Evolutionary conservation across 2,113 vertebrate genomes (phyloP), one percentile per base, ranked within the genome.

Genomic region (Zingel zingel): DNA sequence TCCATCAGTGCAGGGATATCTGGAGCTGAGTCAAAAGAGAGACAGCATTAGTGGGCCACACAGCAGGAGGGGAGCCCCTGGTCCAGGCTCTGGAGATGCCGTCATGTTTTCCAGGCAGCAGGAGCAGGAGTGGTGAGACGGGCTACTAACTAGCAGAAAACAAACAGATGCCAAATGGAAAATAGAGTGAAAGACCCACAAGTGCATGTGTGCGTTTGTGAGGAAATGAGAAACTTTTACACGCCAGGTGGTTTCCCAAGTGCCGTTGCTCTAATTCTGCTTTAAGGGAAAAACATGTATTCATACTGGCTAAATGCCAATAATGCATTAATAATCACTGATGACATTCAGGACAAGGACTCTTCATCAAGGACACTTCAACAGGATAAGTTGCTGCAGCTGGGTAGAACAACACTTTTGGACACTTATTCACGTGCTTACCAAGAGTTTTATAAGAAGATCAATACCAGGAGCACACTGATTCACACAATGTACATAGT

Each of bases 61-160:
- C 88, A 77, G 76, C 59, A 70, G 79, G 84, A 85, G 87, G 72
- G 25, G 53, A 67, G 81, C 65, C 69, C 76, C 16, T 70, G 56
- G 83, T 90, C 65, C 74, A 61, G 48, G 36, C 23, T 83, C 61
- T 68, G 58, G 69, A 89, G 89, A 91, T 91, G 91, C 30, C 30
- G 81, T 91, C 83, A 91, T 90, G 75, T 86, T 91, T 93, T 93
- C 91, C 89, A 88, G 47, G 74, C 90, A 88, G 84, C 86, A 91
- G 85, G 70, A 70, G 62, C 67, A 61, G 70, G 58, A 74, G 77
- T 68, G 50, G 51, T 23, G 53, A 51, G 73, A 57, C 7, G 47
- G 75, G 61, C 51, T 53, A 15, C 58, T 68, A 62, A 65, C 57
- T 19, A 15, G 68, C 68, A 70, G 71, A 73, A 84, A 84, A 82